Percentiles rank a stretch among this genome's conserved stretches.
phyloP scores from a whole-genome alignment of 2,113 vertebrate species.

The Physeter macrocephalus region DNA sequence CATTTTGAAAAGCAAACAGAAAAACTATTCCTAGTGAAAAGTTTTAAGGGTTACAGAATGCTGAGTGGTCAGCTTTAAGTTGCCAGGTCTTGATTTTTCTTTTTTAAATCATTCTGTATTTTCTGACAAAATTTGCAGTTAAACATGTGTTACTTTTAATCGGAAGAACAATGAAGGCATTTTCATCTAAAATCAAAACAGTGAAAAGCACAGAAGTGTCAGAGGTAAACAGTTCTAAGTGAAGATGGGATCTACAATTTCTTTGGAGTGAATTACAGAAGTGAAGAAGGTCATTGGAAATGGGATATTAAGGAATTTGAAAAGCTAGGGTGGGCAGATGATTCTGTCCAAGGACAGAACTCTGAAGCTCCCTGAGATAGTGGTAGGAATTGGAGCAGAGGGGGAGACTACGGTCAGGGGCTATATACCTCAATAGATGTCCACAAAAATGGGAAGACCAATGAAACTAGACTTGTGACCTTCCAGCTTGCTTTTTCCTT shows the following conservation, averaged over 20 bases:
- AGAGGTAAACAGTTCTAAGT: neutral
- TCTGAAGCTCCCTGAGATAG: neutral
- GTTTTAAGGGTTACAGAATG: neutral
- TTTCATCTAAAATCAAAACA: slow-evolving; percentile 9
- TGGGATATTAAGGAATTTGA: neutral
- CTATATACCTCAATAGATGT: neutral
- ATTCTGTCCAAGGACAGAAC: neutral
- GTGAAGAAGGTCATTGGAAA: neutral
- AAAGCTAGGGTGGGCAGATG: neutral
- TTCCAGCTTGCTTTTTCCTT: neutral
- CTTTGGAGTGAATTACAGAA: neutral
- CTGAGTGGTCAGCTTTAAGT: neutral
- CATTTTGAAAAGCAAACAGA: neutral
- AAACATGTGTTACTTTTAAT: neutral
- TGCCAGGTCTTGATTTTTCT: neutral
- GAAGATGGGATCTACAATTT: neutral
- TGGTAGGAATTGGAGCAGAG: neutral
- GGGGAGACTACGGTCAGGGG: neutral
- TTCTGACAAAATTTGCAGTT: neutral
- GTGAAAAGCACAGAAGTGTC: neutral
- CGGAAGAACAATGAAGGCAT: neutral
- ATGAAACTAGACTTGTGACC: neutral
- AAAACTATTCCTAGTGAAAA: neutral
- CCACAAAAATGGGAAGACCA: neutral
- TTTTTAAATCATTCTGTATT: neutral